phyloP scores from a whole-genome alignment of 2,113 vertebrate genomes.

The Hyla sarda region DNA sequence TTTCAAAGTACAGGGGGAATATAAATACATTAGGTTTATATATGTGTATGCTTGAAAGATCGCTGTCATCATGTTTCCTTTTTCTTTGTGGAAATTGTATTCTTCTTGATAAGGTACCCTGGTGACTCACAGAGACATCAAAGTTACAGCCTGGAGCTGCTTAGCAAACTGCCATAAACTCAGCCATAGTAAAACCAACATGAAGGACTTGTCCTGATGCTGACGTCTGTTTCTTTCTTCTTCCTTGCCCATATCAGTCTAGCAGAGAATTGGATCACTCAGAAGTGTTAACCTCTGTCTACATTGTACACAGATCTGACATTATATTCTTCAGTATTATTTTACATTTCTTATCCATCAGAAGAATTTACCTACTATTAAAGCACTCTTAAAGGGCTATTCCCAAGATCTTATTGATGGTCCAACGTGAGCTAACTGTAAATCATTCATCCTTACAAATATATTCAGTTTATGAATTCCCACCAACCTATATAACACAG shows the following conservation, averaged over 20 bases:
- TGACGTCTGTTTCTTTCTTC: constrained; percentile 27
- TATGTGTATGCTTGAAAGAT: constrained; percentile 49
- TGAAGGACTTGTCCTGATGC: constrained; percentile 22
- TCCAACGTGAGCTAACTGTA: too few relatives aligned
- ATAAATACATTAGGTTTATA: constrained; percentile 55
- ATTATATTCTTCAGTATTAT: neutral
- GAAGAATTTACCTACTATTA: neutral
- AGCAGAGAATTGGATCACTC: neutral
- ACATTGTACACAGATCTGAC: neutral
- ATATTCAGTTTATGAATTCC: too few relatives aligned
- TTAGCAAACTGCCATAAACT: constrained; percentile 51
- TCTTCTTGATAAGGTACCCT: constrained; percentile 53
- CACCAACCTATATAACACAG: too few relatives aligned
- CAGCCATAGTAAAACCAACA: constrained; percentile 33
- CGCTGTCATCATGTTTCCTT: constrained; percentile 22
- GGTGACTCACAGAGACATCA: constrained; percentile 50
- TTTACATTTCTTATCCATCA: neutral
- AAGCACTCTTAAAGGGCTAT: neutral
- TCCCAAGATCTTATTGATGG: too few relatives aligned
- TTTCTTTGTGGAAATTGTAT: constrained; percentile 46
- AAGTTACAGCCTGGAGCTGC: constrained; percentile 47
- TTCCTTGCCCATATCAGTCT: constrained; percentile 31
- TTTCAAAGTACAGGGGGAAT: constrained; percentile 45
- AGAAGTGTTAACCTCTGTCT: neutral
- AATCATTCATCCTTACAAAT: too few relatives aligned